Evolutionary conservation across 2,113 vertebrate species (phyloP), one percentile per base, ranked within the genome.

Genomic region (Petaurus breviceps): DNA sequence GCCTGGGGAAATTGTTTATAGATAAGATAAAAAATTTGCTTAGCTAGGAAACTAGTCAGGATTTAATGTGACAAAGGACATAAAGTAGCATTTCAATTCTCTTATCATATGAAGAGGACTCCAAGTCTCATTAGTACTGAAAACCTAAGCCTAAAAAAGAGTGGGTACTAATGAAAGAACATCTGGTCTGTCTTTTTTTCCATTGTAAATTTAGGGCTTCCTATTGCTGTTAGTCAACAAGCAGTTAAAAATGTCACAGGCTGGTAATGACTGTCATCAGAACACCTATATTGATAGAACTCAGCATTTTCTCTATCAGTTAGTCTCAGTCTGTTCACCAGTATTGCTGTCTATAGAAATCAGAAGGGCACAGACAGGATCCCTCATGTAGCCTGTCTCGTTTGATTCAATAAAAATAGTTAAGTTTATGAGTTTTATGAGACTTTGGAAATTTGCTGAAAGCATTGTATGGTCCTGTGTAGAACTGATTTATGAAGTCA

Each of bases 401-500:
- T 47, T 37, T 92, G 92, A 91, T 95, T 95, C 68, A 95, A 96
- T 54, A 97, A 96, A 97, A 89, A 43, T 19, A 43, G 22, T 10
- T 52, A 96, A 92, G 97, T 96, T 95, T 92, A 96, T 95, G 47
- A 92, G 11, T 97, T 97, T 97, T 97, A 93, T 93, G 95, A 96
- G 91, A 95, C 94, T 96, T 95, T 51, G 51, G 95, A 97, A 98
- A 96, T 96, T 96, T 94, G 0, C 84, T 97, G 97, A 98, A 98
- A 98, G 97, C 97, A 96, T 97, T 96, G 95, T 97, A 96, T 96
- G 95, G 95, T 97, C 90, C 95, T 97, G 96, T 94, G 94, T 96
- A 97, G 96, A 96, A 96, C 95, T 98, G 97, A 98, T 98, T 98
- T 98, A 98, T 98, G 95, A 95, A 97, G 90, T 96, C 97, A 97